Percentiles rank a stretch among this genome's conserved stretches.
These are phyloP conservation scores for Zosterops japonicus DNA, from an alignment of 2,113 vertebrate genomes.

Conservation along the genomic window DNA sequence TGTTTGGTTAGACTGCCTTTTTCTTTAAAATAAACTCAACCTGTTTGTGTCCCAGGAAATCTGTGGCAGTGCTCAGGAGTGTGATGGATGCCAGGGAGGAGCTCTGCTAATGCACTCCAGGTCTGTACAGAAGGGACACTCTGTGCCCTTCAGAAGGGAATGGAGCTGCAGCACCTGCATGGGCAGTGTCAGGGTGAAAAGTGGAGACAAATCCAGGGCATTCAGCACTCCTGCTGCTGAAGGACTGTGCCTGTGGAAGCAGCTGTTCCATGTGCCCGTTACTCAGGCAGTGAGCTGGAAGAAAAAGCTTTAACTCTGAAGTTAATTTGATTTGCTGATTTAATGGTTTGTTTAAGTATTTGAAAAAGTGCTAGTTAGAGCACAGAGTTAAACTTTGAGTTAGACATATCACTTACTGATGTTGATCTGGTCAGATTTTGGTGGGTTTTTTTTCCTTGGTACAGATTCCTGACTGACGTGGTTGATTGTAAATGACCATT, in stretches of 20 bases:
- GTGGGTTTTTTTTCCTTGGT: background rate
- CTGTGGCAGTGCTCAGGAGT: background rate
- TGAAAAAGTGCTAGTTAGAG: background rate
- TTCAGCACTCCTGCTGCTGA: background rate
- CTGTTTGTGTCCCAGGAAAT: background rate
- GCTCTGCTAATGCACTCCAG: background rate
- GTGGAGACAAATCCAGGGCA: background rate
- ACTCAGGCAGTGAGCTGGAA: background rate
- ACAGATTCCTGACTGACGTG: background rate
- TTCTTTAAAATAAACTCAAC: background rate
- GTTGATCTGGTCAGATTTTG: background rate
- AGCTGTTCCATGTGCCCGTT: rapidly evolving
- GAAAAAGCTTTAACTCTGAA: background rate
- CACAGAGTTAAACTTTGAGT: background rate
- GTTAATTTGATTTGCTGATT: background rate
- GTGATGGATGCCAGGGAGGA: background rate
- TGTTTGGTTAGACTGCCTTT: background rate
- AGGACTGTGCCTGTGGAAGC: background rate
- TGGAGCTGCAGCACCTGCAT: background rate
- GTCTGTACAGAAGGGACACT: background rate
- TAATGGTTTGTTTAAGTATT: background rate
- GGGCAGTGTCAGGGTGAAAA: background rate
- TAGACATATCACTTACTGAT: background rate
- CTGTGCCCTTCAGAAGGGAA: background rate
- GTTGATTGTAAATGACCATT: background rate